Conservation (phyloP, 1,140 invertebrate genomes). For the Lanistes nyassanus region DNA sequence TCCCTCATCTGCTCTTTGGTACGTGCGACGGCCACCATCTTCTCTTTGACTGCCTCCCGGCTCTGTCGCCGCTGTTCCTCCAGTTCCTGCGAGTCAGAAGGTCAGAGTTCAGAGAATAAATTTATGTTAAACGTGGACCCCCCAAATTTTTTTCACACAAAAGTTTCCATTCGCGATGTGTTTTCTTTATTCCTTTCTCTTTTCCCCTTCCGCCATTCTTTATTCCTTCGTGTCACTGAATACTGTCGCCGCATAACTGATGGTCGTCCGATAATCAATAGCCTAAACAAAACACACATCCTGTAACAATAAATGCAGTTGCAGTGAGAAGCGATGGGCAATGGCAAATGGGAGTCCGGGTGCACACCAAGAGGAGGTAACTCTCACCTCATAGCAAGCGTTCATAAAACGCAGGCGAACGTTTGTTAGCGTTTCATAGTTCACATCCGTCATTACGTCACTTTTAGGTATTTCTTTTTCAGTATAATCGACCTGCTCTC, state of each 20-base stretch:
- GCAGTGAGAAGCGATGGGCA: background rate
- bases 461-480: too few relatives aligned
- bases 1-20: slow-evolving; percentile 56
- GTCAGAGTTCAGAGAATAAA: too few relatives aligned
- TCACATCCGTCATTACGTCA: slow-evolving; percentile 44
- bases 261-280: too few relatives aligned
- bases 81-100: slow-evolving; percentile 51
- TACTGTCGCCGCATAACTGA: too few relatives aligned
- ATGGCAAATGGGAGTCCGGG: background rate
- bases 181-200: slow-evolving; percentile 1
- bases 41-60: slow-evolving; percentile 53
- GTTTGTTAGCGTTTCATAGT: slow-evolving; percentile 48
- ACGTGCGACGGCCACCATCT: slow-evolving; percentile 54
- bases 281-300: too few relatives aligned
- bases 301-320: background rate
- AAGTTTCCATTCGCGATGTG: background rate
- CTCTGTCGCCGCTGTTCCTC: slow-evolving; percentile 53
- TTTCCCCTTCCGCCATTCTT: too few relatives aligned
- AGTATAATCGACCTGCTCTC: too few relatives aligned
- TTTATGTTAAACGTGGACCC: background rate
- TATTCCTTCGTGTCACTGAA: too few relatives aligned
- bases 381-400: slow-evolving; percentile 46
- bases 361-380: background rate
- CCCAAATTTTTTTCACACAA: too few relatives aligned
- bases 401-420: slow-evolving; percentile 46